phyloP scores from a whole-genome alignment of 2,888 invertebrate species.

The Oasisia sp. region DNA sequence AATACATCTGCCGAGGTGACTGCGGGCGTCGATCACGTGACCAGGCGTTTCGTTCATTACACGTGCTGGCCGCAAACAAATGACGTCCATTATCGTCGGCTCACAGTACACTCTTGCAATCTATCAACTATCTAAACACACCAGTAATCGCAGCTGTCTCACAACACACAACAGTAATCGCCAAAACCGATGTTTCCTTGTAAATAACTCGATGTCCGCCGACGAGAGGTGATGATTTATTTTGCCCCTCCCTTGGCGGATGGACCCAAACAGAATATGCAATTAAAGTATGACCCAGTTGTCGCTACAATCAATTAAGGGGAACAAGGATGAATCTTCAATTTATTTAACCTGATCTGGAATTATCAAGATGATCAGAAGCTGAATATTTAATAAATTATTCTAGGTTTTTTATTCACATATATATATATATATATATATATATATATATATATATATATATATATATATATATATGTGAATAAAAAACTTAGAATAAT shows the following conservation, averaged over 20 bases:
- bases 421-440: too few species aligned
- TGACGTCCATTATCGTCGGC: not conserved
- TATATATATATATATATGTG: too few species aligned
- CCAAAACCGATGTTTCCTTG: not conserved
- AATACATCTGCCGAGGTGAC: not conserved
- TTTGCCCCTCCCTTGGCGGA: not conserved
- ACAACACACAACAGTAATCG: not conserved
- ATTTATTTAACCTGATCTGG: too few species aligned
- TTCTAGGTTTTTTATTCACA: too few species aligned
- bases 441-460: too few species aligned
- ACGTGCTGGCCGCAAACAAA: not conserved
- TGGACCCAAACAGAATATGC: not conserved
- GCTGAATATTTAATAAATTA: too few species aligned
- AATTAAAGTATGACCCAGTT: not conserved
- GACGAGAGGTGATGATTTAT: not conserved
- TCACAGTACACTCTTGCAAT: not conserved
- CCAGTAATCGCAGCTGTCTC: not conserved
- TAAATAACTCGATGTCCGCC: not conserved
- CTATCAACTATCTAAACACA: not conserved
- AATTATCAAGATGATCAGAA: too few species aligned
- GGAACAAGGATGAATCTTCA: too few species aligned
- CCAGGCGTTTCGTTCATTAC: not conserved
- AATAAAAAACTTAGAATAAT: too few species aligned
- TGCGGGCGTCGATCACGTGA: not conserved
- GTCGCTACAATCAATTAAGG: too few species aligned